Percentiles rank a stretch among this genome's conserved stretches.
Conservation (phyloP, 2,113 vertebrate genomes). For the Thymallus thymallus region DNA sequence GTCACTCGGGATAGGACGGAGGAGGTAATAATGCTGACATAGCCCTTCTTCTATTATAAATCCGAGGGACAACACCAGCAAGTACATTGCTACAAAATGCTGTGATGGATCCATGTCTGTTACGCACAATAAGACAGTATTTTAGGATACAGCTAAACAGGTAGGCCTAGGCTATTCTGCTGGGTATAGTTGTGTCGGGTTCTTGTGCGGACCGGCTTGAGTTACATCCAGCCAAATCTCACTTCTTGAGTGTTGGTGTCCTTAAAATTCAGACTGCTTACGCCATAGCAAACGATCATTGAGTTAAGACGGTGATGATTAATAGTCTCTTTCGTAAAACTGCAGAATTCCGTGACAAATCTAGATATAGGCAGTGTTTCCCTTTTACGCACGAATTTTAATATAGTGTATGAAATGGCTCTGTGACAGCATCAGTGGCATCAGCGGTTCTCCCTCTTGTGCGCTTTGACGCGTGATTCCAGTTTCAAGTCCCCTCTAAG, state of each 20-base stretch:
- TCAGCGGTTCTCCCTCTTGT: not conserved
- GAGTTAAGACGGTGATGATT: not conserved
- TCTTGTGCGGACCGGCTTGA: constrained; percentile 59
- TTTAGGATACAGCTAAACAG: not conserved
- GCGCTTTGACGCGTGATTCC: constrained; percentile 6
- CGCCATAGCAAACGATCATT: constrained; percentile 32
- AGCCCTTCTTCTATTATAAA: constrained; percentile 74
- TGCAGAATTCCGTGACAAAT: not conserved
- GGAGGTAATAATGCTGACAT: constrained; percentile 93
- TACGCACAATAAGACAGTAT: not conserved
- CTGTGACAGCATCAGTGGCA: constrained; percentile 26
- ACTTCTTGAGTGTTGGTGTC: constrained; percentile 12
- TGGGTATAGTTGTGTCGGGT: not conserved
- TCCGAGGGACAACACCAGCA: constrained; percentile 82
- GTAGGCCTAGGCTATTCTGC: too few relatives aligned
- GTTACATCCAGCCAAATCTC: constrained; percentile 42
- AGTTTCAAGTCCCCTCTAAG: constrained; percentile 37
- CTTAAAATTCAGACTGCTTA: constrained; percentile 3
- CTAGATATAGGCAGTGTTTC: not conserved
- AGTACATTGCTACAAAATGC: constrained; percentile 77
- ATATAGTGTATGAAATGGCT: not conserved
- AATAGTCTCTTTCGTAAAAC: too few relatives aligned
- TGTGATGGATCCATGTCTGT: constrained; percentile 80
- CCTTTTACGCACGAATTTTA: not conserved
- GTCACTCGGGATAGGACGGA: constrained; percentile 94